Evolutionary conservation across 2,797 vertebrate genomes (phyloP), one percentile per base, ranked within the genome.

Genomic region (Microctenopoma lineatum): DNA sequence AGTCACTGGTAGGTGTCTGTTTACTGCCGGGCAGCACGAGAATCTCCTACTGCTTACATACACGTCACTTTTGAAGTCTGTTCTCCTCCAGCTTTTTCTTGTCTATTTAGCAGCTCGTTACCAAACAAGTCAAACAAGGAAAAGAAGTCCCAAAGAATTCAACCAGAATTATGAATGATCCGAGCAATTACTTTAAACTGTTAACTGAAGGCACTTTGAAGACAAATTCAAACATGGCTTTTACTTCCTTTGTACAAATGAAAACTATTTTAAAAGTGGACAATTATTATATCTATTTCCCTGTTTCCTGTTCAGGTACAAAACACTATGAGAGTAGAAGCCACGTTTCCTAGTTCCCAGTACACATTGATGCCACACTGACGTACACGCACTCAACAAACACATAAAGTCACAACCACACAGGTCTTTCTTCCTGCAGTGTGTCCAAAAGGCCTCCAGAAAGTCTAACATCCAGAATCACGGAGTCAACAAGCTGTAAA

Each of bases 401-500:
- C 41, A 32, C 25, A 51, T 27, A 46, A 39, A 47, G 36, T 58
- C 45, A 67, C 58, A 64, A 7, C n/a, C 42, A 50, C 29, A 39
- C 1, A 62, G 50, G 34, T n/a, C 45, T 62, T 51, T 60, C 50
- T 66, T 48, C 39, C 56, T 47, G 27, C 63, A 66, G 61, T 26
- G 53, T 77, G 38, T 75, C 21, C 21, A 6, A 9, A 25, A 48
- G 54, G 16, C 41, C 46, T 1, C 26, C 47, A 71, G 50, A 70
- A 45, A 36, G 73, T 57, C 32, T 4, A 32, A 73, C 66, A 67
- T 67, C 72, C 62, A 53, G 50, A 75, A 78, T 69, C 66, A 74
- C 63, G 69, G 71, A 76, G 82, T 84, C 78, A 82, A 87, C 79
- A 80, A 65, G 78, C 80, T 51, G 77, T 81, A 66, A 89, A 85